Percentiles rank a stretch among this genome's conserved stretches.
Conservation (phyloP, 1,140 invertebrate genomes). For the Scaptomyza graminum region DNA sequence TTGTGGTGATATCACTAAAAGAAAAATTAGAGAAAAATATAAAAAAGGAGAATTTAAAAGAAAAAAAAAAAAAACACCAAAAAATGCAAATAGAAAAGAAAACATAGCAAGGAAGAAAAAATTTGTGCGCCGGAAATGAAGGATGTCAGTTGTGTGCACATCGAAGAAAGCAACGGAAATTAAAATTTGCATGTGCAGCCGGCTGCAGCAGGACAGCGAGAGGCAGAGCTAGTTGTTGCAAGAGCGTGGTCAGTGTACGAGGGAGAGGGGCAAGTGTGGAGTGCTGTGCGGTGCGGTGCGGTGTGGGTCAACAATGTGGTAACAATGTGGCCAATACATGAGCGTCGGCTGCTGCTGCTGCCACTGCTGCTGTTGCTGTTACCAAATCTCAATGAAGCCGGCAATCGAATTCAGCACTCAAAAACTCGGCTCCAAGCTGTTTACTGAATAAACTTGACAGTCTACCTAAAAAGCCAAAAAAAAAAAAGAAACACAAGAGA, state of each 20-base stretch:
- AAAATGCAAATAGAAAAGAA: neutral
- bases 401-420: slow-evolving; percentile 29
- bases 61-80: neutral
- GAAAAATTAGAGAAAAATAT: no score
- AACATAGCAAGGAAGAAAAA: slow-evolving; percentile 10
- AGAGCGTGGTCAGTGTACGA: slow-evolving; percentile 1
- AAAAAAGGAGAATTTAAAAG: neutral
- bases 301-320: slow-evolving; percentile 11
- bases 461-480: slow-evolving; percentile 1
- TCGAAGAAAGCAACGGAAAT: slow-evolving; percentile 77
- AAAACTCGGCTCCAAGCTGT: slow-evolving; percentile 33
- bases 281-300: neutral
- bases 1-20: slow-evolving; percentile 4
- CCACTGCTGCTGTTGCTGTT: neutral
- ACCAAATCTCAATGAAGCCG: slow-evolving; percentile 26
- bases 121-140: slow-evolving; percentile 70
- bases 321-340: slow-evolving; percentile 37
- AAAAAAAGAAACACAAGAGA: neutral
- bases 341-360: slow-evolving; percentile 11
- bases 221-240: neutral
- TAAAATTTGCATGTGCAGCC: slow-evolving; percentile 79
- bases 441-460: slow-evolving; percentile 39
- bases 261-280: no score
- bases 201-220: slow-evolving; percentile 12
- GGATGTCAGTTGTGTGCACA: slow-evolving; percentile 71